Percentiles rank a stretch among this genome's conserved stretches.
Conservation (phyloP, 2,113 vertebrate genomes). For the Columbina picui region DNA sequence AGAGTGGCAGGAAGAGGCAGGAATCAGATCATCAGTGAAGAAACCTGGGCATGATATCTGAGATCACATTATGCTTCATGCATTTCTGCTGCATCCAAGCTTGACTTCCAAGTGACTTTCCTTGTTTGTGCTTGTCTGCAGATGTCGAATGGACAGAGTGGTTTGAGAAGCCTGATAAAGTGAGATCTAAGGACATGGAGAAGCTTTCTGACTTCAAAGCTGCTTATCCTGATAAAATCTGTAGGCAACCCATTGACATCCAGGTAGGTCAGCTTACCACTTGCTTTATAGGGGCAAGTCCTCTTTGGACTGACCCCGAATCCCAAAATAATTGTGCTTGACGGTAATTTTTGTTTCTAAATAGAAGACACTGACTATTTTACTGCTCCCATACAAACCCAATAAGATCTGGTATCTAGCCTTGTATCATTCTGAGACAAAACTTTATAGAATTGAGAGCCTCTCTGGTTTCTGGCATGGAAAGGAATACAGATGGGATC, state of each 20-base stretch:
- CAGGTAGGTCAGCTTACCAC: constrained; percentile 79
- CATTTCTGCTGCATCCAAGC: not conserved
- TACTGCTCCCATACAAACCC: not conserved
- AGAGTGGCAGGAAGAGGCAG: constrained; percentile 17
- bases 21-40: not conserved
- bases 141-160: constrained; percentile 96
- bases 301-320: not conserved
- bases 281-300: accelerated
- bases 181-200: constrained; percentile 88
- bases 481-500: constrained; percentile 19
- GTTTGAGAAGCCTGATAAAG: constrained; percentile 86
- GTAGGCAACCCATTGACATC: constrained; percentile 88
- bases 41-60: constrained; percentile 17
- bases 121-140: constrained; percentile 60
- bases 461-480: constrained; percentile 18
- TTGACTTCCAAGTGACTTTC: not conserved
- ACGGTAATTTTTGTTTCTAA: not conserved
- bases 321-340: not conserved
- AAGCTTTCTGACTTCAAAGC: constrained; percentile 87
- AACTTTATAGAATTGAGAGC: not conserved
- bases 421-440: not conserved
- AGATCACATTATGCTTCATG: not conserved
- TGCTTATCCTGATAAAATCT: constrained; percentile 85
- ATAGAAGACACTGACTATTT: not conserved
- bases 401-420: not conserved